Evolutionary conservation across 2,888 invertebrate species (phyloP).

Genomic region (Peribatodes rhomboidaria): DNA sequence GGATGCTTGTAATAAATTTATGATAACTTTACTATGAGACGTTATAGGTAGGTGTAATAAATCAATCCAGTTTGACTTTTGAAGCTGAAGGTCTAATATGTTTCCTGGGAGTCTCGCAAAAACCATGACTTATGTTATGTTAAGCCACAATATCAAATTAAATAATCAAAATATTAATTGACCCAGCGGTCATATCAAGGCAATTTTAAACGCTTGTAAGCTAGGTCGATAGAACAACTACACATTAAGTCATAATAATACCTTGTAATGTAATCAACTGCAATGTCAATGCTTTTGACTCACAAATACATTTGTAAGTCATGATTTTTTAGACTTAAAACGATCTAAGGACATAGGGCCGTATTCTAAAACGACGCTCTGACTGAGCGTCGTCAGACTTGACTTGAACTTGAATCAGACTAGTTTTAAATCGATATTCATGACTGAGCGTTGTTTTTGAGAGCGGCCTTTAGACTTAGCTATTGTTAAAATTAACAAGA

Average conservation of each 20-base stretch:
- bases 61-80: slow-evolving; percentile 10
- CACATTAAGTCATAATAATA: background rate
- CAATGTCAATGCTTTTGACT: no score
- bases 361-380: no score
- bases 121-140: background rate
- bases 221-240: background rate
- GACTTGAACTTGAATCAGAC: no score
- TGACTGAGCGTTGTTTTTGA: no score
- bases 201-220: background rate
- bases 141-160: background rate
- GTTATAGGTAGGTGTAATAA: slow-evolving; percentile 2
- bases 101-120: slow-evolving; percentile 8
- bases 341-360: no score
- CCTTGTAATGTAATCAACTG: no score
- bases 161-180: slow-evolving; percentile 4
- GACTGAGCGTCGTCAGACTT: no score
- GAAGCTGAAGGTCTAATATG: background rate
- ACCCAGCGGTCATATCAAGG: background rate
- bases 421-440: no score
- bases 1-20: background rate
- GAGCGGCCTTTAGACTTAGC: no score
- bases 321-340: no score
- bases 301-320: no score
- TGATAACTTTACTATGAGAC: background rate
- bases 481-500: no score